Evolutionary conservation across 2,888 invertebrate species (phyloP).

Genomic region (Mythimna albipuncta): DNA sequence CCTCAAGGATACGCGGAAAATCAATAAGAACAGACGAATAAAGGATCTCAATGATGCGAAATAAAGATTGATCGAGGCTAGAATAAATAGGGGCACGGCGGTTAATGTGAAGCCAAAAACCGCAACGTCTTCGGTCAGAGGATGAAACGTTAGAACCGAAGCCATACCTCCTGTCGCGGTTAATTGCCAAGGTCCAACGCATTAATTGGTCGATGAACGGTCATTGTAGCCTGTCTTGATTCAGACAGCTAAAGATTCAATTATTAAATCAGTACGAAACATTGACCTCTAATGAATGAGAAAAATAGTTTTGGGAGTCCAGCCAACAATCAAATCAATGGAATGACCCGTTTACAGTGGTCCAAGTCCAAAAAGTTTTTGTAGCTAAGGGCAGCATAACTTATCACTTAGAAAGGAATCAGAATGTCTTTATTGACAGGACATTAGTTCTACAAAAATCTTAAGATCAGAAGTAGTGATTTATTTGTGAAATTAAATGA

Average conservation of each 20-base stretch:
- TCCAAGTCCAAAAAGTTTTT: no score
- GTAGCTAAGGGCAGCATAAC: no score
- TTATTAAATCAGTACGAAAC: conserved; percentile 43
- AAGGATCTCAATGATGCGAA: conserved; percentile 66
- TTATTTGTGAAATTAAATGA: no score
- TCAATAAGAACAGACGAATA: conserved; percentile 67
- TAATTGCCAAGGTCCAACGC: conserved; percentile 67
- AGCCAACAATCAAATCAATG: conserved; percentile 21
- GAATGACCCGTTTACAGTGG: no score
- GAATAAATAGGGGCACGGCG: conserved; percentile 71
- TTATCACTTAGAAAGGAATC: no score
- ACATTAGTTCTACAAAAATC: no score
- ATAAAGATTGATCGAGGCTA: conserved; percentile 68
- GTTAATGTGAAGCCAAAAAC: conserved; percentile 72
- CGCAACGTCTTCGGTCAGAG: conserved; percentile 74
- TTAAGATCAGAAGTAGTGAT: no score
- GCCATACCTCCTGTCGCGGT: conserved; percentile 71
- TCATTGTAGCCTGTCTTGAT: conserved; percentile 25
- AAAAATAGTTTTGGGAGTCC: conserved; percentile 7
- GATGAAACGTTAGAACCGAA: conserved; percentile 79
- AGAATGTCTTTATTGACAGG: no score
- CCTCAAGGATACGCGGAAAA: conserved; percentile 69
- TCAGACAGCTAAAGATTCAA: conserved; percentile 2
- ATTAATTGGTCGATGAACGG: conserved; percentile 46
- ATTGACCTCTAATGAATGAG: conserved; percentile 24